Conservation (phyloP, 2,888 invertebrate genomes). For the Agonopterix arenella region DNA sequence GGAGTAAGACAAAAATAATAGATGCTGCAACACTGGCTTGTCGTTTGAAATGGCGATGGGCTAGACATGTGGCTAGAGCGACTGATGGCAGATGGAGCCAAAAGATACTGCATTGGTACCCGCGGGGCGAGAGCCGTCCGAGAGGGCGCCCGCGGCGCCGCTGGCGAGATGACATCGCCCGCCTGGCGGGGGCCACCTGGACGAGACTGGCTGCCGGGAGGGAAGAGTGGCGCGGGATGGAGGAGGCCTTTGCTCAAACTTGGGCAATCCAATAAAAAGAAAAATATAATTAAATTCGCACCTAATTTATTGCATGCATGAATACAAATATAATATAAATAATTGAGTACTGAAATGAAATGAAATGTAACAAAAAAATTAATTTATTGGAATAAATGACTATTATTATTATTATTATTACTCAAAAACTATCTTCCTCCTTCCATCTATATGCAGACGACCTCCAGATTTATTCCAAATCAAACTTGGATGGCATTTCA, state of each 20-base stretch:
- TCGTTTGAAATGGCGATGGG: conserved; percentile 10
- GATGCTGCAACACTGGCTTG: conserved; percentile 1
- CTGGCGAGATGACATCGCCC: conserved; percentile 9
- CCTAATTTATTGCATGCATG: no score
- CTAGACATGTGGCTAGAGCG: conserved; percentile 5
- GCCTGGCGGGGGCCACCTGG: conserved; percentile 5
- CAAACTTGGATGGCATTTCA: no score
- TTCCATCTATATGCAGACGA: no score
- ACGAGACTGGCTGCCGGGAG: conserved; percentile 5
- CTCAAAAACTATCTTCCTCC: no score
- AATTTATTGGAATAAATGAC: no score
- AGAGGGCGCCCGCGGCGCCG: conserved; percentile 8
- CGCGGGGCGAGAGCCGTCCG: conserved; percentile 2
- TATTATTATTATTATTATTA: no score
- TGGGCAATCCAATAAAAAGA: no score
- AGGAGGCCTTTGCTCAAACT: conserved; percentile 17
- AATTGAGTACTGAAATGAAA: no score
- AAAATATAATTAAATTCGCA: no score
- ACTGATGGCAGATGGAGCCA: conserved; percentile 8
- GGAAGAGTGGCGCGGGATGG: conserved; percentile 8
- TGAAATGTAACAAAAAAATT: no score
- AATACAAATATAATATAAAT: no score
- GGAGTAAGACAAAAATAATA: not conserved
- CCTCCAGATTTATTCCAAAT: no score
- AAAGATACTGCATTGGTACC: conserved; percentile 2